Percentiles rank a stretch among this genome's conserved stretches.
These are phyloP conservation scores for Drosophila sulfurigaster DNA, from an alignment of 1,140 invertebrate species.

Conservation along the genomic window DNA sequence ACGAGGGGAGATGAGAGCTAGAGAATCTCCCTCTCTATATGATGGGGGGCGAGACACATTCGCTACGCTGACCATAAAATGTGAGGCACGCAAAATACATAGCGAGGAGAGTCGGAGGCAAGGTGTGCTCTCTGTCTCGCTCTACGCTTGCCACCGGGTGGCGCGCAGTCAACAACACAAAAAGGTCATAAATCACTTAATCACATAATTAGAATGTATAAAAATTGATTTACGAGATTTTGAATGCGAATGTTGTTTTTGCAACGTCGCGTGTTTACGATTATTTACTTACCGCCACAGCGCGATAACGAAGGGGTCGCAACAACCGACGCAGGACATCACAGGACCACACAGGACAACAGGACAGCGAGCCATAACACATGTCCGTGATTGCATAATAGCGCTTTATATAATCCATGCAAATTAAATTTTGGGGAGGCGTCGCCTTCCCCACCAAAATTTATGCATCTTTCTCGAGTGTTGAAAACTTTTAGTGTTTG, in stretches of 20 bases:
- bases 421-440: conserved; percentile 37
- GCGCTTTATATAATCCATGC: conserved; percentile 32
- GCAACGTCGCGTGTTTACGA: conserved; percentile 72
- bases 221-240: conserved; percentile 83
- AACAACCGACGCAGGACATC: background rate
- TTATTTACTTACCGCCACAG: conserved; percentile 67
- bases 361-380: conserved; percentile 5
- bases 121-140: no score
- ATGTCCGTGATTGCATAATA: conserved; percentile 51
- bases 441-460: conserved; percentile 1
- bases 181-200: conserved; percentile 80
- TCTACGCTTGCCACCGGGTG: background rate
- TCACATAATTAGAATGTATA: conserved; percentile 82
- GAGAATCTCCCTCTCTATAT: background rate
- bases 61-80: conserved; percentile 44
- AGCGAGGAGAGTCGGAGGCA: no score
- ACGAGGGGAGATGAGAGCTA: background rate
- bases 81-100: conserved; percentile 25
- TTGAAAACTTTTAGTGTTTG: conserved; percentile 18
- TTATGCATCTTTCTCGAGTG: conserved; percentile 26
- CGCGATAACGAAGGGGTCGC: background rate
- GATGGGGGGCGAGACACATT: conserved; percentile 3
- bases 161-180: conserved; percentile 38
- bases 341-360: no score
- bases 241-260: conserved; percentile 64